Percentiles rank a stretch among this genome's conserved stretches.
phyloP scores from a whole-genome alignment of 2,888 invertebrate genomes.

The Drosophila quinaria region DNA sequence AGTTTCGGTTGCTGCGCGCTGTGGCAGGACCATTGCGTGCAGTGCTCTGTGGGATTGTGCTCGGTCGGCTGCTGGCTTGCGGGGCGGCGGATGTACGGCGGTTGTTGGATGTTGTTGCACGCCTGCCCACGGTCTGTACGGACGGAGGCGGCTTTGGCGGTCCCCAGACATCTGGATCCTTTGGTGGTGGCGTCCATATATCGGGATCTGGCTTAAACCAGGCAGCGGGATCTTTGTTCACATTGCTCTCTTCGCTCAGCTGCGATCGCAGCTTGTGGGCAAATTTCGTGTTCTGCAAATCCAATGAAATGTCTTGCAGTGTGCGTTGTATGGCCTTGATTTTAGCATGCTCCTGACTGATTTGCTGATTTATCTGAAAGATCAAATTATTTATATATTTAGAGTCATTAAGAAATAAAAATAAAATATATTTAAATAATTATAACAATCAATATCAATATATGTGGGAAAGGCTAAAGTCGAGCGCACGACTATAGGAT shows the following conservation, averaged over 20 bases:
- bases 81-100: slow-evolving; percentile 59
- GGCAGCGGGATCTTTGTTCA: slow-evolving; percentile 85
- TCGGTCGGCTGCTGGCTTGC: slow-evolving; percentile 59
- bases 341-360: slow-evolving; percentile 95
- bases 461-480: too few species aligned
- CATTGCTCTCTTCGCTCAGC: slow-evolving; percentile 77
- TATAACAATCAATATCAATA: too few species aligned
- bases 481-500: too few species aligned
- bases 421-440: too few species aligned
- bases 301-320: slow-evolving; percentile 85
- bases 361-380: slow-evolving; percentile 93
- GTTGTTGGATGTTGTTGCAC: slow-evolving; percentile 61
- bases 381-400: too few species aligned
- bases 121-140: slow-evolving; percentile 79
- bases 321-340: slow-evolving; percentile 90
- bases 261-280: slow-evolving; percentile 85
- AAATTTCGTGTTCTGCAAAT: slow-evolving; percentile 86
- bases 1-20: slow-evolving; percentile 57
- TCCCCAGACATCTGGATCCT: slow-evolving; percentile 95
- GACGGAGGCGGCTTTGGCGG: slow-evolving; percentile 90
- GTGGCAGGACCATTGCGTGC: slow-evolving; percentile 61
- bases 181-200: slow-evolving; percentile 90
- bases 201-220: slow-evolving; percentile 91
- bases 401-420: too few species aligned
- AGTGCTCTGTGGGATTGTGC: slow-evolving; percentile 82